Evolutionary conservation across 92 coral and sea anemone species (phyloP), one percentile per base, ranked within the genome.

Genomic region (Chrysogorgia sp.): DNA sequence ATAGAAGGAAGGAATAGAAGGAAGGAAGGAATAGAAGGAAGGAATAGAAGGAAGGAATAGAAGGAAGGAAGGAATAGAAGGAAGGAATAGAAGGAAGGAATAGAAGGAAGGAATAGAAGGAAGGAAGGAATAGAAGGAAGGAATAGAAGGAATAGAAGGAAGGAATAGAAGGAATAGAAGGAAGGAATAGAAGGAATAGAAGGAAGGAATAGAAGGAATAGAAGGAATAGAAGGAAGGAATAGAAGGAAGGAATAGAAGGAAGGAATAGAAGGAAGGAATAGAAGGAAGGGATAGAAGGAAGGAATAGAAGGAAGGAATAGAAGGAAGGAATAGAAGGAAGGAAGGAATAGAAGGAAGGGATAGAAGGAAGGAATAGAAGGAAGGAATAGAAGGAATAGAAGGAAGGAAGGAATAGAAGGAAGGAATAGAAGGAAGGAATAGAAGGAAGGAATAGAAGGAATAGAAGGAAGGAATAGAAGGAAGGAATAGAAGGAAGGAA

Each of bases 321-420:
- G n/a, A 0, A 82, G 89, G 53, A 87, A 80, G 77, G 94, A 92
- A 7, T n/a, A n/a, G n/a, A 56, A 86, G 13, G 88, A 87, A 50
- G 80, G 90, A 55, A 87, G 77, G 28, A 45, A 81, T n/a, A 86
- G 57, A 80, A 74, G 71, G 20, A 84, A 71, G 67, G 23, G 52
- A 31, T 8, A 76, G 77, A 62, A 85, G 57, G 19, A 24, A 71
- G 9, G 59, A 57, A 37, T 75, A 83, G 41, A 89, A 87, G 97
- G 86, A 55, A 62, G 65, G 43, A 37, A 37, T n/a, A 4, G 43
- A 37, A 37, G 6, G 5, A 37, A 37, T 37, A 12, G n/a, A n/a
- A n/a, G n/a, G n/a, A n/a, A n/a, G n/a, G n/a, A n/a, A n/a, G n/a
- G n/a, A n/a, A n/a, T n/a, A n/a, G n/a, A n/a, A n/a, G n/a, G n/a